Conservation (phyloP, 2,888 invertebrate species). For the Thecocarcelia acutangulata region DNA sequence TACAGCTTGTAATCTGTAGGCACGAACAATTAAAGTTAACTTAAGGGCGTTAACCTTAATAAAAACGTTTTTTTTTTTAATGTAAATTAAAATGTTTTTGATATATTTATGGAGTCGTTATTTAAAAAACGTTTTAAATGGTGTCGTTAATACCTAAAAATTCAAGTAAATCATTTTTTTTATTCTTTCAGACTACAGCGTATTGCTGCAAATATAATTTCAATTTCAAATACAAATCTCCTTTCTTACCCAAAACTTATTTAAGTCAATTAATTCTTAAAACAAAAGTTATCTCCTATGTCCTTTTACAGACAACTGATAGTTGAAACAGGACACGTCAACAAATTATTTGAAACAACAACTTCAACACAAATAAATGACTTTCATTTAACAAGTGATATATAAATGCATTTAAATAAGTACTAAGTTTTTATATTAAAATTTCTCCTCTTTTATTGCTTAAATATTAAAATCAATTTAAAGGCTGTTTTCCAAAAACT, state of each 20-base stretch:
- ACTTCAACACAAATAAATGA: not conserved
- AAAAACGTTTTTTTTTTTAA: not conserved
- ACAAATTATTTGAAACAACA: no score
- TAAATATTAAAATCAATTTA: constrained; percentile 46
- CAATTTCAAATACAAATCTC: no score
- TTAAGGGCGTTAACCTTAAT: constrained; percentile 2
- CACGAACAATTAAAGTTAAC: not conserved
- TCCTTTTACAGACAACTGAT: no score
- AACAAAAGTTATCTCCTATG: no score
- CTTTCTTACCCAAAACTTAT: no score
- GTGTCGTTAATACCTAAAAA: not conserved
- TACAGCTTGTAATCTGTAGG: constrained; percentile 3
- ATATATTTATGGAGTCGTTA: no score
- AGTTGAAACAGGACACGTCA: no score
- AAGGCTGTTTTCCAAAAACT: constrained; percentile 24
- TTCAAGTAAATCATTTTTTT: no score
- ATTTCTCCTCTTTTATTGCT: constrained; percentile 1
- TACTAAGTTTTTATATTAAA: not conserved
- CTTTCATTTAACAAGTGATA: not conserved
- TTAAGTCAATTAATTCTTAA: no score
- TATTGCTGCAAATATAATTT: no score
- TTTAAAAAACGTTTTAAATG: not conserved
- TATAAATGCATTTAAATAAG: not conserved
- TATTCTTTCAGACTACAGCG: no score
- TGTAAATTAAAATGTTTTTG: not conserved